phyloP scores from a whole-genome alignment of 92 coral and sea anemone genomes.

The Palythoa heliodiscus region DNA sequence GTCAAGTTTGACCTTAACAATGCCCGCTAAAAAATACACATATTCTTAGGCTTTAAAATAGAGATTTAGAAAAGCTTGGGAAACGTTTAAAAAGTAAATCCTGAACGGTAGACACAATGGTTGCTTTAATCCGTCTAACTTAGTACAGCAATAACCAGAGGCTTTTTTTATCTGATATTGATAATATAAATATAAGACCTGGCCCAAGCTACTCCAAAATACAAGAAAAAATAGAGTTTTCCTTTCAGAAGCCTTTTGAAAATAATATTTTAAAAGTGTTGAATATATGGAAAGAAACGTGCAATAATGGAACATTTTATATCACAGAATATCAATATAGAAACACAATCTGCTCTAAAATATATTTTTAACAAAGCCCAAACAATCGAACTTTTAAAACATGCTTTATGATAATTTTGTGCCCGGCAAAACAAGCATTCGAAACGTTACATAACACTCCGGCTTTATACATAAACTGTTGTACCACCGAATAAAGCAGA shows the following conservation, averaged over 20 bases:
- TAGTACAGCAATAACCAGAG: conserved; percentile 5
- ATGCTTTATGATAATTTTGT: background rate
- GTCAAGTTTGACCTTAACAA: background rate
- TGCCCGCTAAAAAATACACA: background rate
- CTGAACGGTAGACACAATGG: background rate
- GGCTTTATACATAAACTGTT: background rate
- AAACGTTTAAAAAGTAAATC: conserved; percentile 6
- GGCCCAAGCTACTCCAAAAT: background rate
- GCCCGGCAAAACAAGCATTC: background rate
- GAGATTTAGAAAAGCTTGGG: background rate
- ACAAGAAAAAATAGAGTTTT: background rate
- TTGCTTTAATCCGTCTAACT: conserved; percentile 7
- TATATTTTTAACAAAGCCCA: conserved; percentile 21
- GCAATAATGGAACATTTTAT: conserved; percentile 17
- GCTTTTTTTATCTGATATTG: background rate
- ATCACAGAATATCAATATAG: background rate
- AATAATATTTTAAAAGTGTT: background rate
- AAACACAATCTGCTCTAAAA: conserved; percentile 9
- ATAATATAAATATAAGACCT: conserved; percentile 3
- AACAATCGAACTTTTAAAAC: conserved; percentile 15
- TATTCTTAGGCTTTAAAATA: background rate
- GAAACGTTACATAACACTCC: background rate
- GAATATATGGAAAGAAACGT: conserved; percentile 29
- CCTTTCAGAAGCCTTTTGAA: background rate
- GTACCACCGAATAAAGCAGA: background rate